Evolutionary conservation across 2,888 invertebrate genomes (phyloP).

Genomic region (Bimastos eiseni): DNA sequence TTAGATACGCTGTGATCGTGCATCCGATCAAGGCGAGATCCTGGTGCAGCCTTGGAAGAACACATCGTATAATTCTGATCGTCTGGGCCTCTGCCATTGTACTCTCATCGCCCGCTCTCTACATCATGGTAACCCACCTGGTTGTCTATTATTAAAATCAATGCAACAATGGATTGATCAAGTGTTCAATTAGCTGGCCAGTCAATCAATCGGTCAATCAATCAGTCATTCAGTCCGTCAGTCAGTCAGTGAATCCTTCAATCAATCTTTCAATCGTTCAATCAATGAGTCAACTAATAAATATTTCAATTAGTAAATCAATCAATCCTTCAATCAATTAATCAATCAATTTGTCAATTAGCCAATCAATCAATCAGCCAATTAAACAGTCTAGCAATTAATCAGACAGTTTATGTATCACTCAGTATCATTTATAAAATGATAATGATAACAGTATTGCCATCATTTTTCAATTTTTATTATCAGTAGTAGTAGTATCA

Average conservation of each 20-base stretch:
- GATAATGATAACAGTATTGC: too few relatives aligned
- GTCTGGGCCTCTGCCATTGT: slow-evolving; percentile 64
- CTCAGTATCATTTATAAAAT: not conserved
- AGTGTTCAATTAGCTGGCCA: not conserved
- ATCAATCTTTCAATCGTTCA: too few relatives aligned
- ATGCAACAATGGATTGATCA: not conserved
- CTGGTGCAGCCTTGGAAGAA: slow-evolving; percentile 65
- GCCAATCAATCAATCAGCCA: not conserved
- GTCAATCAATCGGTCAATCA: not conserved
- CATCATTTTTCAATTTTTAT: too few relatives aligned
- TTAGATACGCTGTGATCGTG: slow-evolving; percentile 67
- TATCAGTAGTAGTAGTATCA: too few relatives aligned
- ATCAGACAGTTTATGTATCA: not conserved
- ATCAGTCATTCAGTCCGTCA: not conserved
- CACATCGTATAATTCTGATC: slow-evolving; percentile 61
- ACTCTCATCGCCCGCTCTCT: slow-evolving; percentile 62
- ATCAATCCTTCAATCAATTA: too few relatives aligned
- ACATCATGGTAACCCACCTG: slow-evolving; percentile 48
- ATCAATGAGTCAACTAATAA: too few relatives aligned
- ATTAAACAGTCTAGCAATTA: too few relatives aligned
- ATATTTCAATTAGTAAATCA: too few relatives aligned
- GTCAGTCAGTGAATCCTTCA: not conserved
- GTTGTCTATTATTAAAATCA: not conserved
- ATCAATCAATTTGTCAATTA: too few relatives aligned
- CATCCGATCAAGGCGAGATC: slow-evolving; percentile 65